Base-by-base conservation (phyloP, 35 echinoderm and acorn worm species). In the Chiridota heheva region DNA sequence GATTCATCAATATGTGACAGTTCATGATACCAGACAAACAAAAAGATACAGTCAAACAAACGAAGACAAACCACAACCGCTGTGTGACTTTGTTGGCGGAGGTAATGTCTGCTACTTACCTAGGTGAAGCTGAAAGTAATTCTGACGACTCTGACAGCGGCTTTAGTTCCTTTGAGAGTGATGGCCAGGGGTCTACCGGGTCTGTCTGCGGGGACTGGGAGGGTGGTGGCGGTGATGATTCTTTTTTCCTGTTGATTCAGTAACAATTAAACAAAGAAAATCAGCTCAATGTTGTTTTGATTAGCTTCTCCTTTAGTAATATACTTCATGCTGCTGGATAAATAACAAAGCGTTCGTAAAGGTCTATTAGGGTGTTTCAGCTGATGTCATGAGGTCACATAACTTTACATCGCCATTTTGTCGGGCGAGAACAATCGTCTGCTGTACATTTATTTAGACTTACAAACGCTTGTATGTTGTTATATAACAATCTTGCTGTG, bases 181-280 rank as follows among this genome's bases (percentile, higher is more conserved):
- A 38, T 31, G 82, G 82, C 82, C 82, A 86, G 18, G 82, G 67
- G 26, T 86, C 82, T 76, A 63, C 44, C 3, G 79, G 69, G 62
- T 39, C 53, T 32, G 28, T 68, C 25, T 69, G 61, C 47, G 79
- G 79, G 45, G 60, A 67, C 18, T 82, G 62, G 26, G 79, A 41
- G 34, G 60, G 42, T 32, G 69, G 35, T n/a, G 62, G 79, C 4
- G 79, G 79, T 15, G 79, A 82, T 2, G 38, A 5, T 24, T 82
- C 41, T 42, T 82, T 82, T 82, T 30, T 36, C 59, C 79, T 64
- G 56, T 30, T 44, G 40, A 3, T 55, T 32, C 13, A 10, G 32
- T 7, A 74, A 35, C 5, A 20, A 15, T 13, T 65, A 13, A 1
- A 65, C 18, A 65, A 65, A 65, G 10, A 12, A 22, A n/a, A n/a